Evolutionary conservation across 2,888 invertebrate genomes (phyloP), one percentile per base, ranked within the genome.

Genomic region (Cybosia mesomella): DNA sequence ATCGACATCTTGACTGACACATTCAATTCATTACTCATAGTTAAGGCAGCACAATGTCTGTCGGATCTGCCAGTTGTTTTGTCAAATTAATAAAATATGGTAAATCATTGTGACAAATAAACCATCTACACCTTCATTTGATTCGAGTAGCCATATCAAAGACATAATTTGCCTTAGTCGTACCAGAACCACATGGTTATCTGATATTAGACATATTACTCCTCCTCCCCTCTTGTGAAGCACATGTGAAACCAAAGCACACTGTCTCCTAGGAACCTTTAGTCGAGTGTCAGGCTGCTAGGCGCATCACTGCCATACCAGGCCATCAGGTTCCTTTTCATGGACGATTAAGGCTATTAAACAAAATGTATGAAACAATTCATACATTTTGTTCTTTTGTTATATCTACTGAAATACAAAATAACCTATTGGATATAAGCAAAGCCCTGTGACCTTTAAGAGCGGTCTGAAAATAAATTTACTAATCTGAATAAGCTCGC

Each of bases 381-480:
- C 5, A 5, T 28, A 4, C 28, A 28, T 4, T 28, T 28, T 28
- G 28, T 28, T 28, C 28, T 28, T 28, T 28, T 28, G 28, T 4
- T 4, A 2, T 28, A 28, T 28, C 28, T 22, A 32, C 49, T 32
- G 10, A 32, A 53, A 43, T 15, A 32, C 49, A 53, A 39, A 61
- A 24, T 8, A 58, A 55, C 39, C 60, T 66, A 66, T 60, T 60
- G n/a, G 9, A n/a, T 49, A 49, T n/a, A 8, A 49, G 49, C n/a
- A 39, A 15, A 39, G 49, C 8, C n/a, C 18, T 49, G 43, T 34
- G 62, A 67, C 49, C 57, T 67, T 67, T 58, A 57, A 49, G n/a
- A 49, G 49, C 18, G n/a, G 18, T 18, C 62, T 18, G 13, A 43
- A 67, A 67, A 62, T 67, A 66, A 55, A 61, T 32, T 36, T 36